Percentiles rank a stretch among this genome's conserved stretches.
Conservation (phyloP, 2,888 invertebrate genomes). For the Ophion ventricosus region DNA sequence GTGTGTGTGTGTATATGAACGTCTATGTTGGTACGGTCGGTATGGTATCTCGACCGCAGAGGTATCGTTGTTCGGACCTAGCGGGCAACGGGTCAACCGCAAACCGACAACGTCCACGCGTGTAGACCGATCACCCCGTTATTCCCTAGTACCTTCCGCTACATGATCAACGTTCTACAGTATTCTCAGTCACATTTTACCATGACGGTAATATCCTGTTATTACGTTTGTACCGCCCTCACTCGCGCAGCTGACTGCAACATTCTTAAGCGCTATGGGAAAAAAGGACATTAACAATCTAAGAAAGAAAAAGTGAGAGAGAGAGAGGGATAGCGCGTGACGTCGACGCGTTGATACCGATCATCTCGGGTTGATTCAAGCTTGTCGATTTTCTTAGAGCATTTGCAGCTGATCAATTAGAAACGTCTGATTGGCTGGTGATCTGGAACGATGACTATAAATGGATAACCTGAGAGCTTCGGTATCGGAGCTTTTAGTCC, state of each 20-base stretch:
- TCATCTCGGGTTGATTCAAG: neutral
- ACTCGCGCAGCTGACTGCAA: slow-evolving; percentile 59
- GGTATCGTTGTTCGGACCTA: slow-evolving; percentile 77
- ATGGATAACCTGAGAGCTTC: too few species aligned
- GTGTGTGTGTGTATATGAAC: neutral
- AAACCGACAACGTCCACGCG: slow-evolving; percentile 81
- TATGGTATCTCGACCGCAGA: slow-evolving; percentile 78
- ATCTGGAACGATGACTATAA: too few species aligned
- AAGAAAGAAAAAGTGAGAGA: too few species aligned
- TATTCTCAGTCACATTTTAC: slow-evolving; percentile 35
- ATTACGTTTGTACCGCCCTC: slow-evolving; percentile 59
- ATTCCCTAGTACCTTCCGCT: slow-evolving; percentile 48
- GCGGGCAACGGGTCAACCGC: slow-evolving; percentile 80
- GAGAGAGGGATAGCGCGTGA: too few species aligned
- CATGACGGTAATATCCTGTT: slow-evolving; percentile 22
- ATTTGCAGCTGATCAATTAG: too few species aligned
- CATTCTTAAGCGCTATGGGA: slow-evolving; percentile 41
- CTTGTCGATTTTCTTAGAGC: neutral
- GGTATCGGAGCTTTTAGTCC: too few species aligned
- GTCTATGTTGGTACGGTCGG: slow-evolving; percentile 70
- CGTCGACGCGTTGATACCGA: too few species aligned
- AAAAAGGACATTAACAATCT: neutral
- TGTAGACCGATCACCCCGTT: slow-evolving; percentile 67
- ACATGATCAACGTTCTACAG: slow-evolving; percentile 54
- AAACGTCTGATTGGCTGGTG: too few species aligned